phyloP scores from a whole-genome alignment of 2,888 invertebrate species.

The Lapara coniferarum region DNA sequence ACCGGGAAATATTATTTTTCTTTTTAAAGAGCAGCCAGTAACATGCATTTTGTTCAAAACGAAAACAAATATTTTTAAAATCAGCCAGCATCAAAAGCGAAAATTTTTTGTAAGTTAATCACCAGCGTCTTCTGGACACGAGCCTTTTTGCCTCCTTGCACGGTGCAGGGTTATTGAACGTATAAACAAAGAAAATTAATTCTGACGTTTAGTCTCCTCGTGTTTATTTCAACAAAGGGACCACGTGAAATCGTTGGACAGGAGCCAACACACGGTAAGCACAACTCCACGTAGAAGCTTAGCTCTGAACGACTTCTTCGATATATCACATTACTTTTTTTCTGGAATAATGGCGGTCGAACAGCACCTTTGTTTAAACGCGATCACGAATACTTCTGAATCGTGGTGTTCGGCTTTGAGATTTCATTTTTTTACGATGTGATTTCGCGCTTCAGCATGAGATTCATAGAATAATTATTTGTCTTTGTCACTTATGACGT shows the following conservation, averaged over 20 bases:
- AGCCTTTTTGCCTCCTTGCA: conserved; percentile 10
- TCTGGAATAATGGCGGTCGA: neutral
- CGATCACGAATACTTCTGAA: no score
- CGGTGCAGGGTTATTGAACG: conserved; percentile 21
- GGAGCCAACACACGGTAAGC: conserved; percentile 12
- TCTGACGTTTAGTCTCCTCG: conserved; percentile 11
- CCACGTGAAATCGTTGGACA: conserved; percentile 19
- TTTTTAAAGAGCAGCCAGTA: no score
- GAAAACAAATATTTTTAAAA: neutral
- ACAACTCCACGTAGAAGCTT: neutral
- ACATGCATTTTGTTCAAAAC: neutral
- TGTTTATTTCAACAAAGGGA: conserved; percentile 17
- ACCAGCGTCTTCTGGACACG: conserved; percentile 7
- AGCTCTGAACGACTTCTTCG: conserved; percentile 7
- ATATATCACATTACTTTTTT: conserved; percentile 21
- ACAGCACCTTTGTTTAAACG: no score
- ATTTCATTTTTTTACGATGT: neutral
- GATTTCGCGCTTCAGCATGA: neutral
- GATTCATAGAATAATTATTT: neutral
- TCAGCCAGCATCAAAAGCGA: conserved; percentile 1
- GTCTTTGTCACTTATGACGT: conserved; percentile 1
- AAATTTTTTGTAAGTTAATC: neutral
- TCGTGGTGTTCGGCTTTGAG: neutral
- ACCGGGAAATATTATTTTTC: neutral
- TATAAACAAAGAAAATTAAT: conserved; percentile 23